These are phyloP conservation scores for Drosophila simulans DNA, from an alignment of 1,140 invertebrate species.

Conservation along the genomic window DNA sequence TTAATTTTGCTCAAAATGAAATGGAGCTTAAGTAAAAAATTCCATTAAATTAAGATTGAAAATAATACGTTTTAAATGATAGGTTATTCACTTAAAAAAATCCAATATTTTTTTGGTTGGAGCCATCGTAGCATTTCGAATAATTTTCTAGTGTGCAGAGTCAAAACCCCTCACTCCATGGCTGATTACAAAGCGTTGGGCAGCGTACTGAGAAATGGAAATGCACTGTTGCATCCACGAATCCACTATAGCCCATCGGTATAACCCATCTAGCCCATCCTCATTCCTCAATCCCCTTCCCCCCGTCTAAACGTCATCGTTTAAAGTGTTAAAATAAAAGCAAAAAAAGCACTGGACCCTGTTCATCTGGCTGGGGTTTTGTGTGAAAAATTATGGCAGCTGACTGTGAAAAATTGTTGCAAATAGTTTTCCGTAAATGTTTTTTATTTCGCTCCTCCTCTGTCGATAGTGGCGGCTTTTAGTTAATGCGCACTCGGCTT, in stretches of 20 bases:
- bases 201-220: constrained; percentile 72
- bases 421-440: constrained; percentile 81
- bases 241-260: constrained; percentile 24
- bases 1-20: too few species aligned
- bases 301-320: constrained; percentile 62
- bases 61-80: too few species aligned
- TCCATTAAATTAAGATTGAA: too few species aligned
- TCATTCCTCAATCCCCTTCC: constrained; percentile 9
- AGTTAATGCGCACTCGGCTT: constrained; percentile 65
- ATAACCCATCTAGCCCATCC: constrained; percentile 2
- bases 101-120: not conserved
- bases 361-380: constrained; percentile 53
- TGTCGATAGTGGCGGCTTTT: constrained; percentile 70
- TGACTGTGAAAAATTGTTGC: constrained; percentile 82
- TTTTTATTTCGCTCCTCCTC: constrained; percentile 49
- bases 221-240: constrained; percentile 52
- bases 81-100: too few species aligned
- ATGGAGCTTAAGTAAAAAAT: too few species aligned
- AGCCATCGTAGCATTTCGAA: not conserved
- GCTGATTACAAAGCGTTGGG: constrained; percentile 73
- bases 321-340: constrained; percentile 81
- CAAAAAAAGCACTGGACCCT: constrained; percentile 43
- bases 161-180: constrained; percentile 31
- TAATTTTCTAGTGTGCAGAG: constrained; percentile 16
- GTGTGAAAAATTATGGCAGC: constrained; percentile 80